Conservation (phyloP, 1,140 invertebrate species). For the Temnothorax curvispinosus region DNA sequence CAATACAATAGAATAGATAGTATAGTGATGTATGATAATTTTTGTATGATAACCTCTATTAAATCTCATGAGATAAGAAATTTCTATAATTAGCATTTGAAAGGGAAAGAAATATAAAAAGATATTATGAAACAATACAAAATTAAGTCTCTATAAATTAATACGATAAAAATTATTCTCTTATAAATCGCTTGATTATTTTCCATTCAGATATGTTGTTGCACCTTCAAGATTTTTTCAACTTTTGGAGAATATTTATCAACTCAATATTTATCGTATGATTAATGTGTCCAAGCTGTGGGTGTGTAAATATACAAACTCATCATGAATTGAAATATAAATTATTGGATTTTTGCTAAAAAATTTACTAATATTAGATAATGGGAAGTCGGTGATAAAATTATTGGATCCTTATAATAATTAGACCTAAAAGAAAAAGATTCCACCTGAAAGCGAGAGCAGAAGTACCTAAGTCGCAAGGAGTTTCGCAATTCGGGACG, state of each 20-base stretch:
- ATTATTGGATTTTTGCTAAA: background rate
- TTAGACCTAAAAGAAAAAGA: background rate
- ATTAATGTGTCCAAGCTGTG: background rate
- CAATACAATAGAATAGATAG: background rate
- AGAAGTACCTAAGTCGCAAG: background rate
- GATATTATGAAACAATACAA: background rate
- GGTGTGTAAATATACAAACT: background rate
- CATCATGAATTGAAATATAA: background rate
- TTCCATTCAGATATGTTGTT: background rate
- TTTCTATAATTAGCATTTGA: background rate
- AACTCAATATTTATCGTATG: background rate
- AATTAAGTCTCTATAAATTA: background rate
- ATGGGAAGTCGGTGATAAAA: background rate
- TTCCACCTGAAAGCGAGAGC: background rate
- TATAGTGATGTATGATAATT: background rate
- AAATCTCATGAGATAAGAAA: background rate
- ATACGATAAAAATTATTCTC: background rate
- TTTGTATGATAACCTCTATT: background rate
- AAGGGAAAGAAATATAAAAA: background rate
- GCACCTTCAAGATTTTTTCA: background rate
- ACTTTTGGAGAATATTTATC: background rate
- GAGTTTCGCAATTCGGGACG: slow-evolving; percentile 16
- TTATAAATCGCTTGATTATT: background rate
- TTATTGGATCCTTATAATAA: background rate
- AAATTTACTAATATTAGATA: background rate